phyloP scores from a whole-genome alignment of 2,888 invertebrate genomes.

The Nemoura dubitans region DNA sequence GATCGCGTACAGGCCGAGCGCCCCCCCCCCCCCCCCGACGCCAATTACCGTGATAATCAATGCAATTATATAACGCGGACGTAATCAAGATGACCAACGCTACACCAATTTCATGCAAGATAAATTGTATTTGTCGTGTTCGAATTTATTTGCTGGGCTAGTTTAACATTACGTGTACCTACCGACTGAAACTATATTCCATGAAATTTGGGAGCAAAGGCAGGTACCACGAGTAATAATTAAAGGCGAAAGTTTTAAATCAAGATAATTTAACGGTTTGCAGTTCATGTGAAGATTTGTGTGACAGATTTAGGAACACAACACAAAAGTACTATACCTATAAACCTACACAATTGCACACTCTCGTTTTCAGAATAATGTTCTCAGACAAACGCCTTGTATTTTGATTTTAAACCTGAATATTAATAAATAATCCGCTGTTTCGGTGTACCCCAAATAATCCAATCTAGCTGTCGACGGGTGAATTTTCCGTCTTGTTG shows the following conservation, averaged over 20 bases:
- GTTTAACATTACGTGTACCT: background rate
- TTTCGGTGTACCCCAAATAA: background rate
- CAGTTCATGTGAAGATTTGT: background rate
- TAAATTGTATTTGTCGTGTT: conserved; percentile 21
- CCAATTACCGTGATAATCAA: conserved; percentile 40
- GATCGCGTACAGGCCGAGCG: background rate
- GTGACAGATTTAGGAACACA: background rate
- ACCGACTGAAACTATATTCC: background rate
- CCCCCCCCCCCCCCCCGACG: background rate
- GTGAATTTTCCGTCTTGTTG: background rate
- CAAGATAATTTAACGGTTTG: background rate
- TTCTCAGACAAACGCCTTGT: background rate
- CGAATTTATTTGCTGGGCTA: background rate
- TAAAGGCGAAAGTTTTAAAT: background rate
- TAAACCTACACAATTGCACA: background rate
- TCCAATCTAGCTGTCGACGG: background rate
- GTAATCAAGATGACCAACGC: conserved; percentile 39
- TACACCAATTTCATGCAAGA: conserved; percentile 34
- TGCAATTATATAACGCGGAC: conserved; percentile 21
- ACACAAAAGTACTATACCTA: background rate
- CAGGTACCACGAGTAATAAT: background rate
- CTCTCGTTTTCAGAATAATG: background rate
- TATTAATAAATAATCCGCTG: background rate
- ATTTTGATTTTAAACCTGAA: background rate
- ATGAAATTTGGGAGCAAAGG: background rate